Conservation (phyloP, 2,797 vertebrate genomes). For the Apogon hyalosoma region DNA sequence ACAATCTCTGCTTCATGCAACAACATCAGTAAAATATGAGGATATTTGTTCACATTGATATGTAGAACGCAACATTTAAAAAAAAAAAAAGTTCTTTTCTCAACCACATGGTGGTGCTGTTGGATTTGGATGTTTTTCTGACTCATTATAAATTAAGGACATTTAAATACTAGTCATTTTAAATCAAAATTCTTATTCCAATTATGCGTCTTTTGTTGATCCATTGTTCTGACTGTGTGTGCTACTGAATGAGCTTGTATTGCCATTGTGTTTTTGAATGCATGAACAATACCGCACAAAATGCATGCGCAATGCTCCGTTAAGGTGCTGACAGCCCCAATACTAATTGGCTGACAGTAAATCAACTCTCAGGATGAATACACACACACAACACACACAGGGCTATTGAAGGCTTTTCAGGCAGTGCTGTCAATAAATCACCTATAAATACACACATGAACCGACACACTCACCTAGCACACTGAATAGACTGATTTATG, state of each 20-base stretch:
- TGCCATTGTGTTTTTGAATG: slow-evolving; percentile 11
- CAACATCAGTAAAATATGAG: neutral
- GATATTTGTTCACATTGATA: neutral
- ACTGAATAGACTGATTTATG: slow-evolving; percentile 64
- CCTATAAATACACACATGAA: slow-evolving; percentile 40
- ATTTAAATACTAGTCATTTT: no score
- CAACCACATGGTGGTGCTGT: slow-evolving; percentile 66
- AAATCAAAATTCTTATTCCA: no score
- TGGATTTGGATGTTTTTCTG: neutral
- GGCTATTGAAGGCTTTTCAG: slow-evolving; percentile 21
- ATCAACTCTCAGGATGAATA: slow-evolving; percentile 27
- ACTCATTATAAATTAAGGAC: neutral
- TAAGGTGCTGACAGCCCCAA: slow-evolving; percentile 25
- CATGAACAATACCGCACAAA: neutral
- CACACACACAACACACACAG: slow-evolving; percentile 12
- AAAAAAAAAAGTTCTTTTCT: neutral
- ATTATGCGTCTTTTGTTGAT: no score
- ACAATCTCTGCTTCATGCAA: slow-evolving; percentile 19
- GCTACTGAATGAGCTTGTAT: neutral
- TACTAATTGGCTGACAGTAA: slow-evolving; percentile 52
- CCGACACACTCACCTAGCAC: slow-evolving; percentile 32
- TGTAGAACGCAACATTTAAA: neutral
- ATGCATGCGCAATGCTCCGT: neutral
- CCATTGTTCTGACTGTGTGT: neutral
- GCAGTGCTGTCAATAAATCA: slow-evolving; percentile 58